These are phyloP conservation scores for Carcharodon carcharias DNA, from an alignment of 2,797 vertebrate species.

Conservation along the genomic window DNA sequence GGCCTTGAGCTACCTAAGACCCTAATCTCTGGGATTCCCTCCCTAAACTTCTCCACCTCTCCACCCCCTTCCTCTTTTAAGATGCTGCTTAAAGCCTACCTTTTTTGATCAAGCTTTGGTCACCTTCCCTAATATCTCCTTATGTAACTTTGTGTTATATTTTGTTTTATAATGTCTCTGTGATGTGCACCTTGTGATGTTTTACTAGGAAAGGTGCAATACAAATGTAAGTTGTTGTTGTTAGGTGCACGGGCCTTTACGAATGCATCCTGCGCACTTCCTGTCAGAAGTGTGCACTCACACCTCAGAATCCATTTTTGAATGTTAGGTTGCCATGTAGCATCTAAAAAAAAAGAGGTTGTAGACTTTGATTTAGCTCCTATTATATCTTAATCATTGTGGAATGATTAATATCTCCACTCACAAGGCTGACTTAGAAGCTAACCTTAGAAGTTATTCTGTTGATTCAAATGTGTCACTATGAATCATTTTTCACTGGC, in stretches of 20 bases:
- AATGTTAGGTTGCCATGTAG: background rate
- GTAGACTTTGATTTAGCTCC: background rate
- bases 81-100: background rate
- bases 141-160: background rate
- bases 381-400: background rate
- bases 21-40: background rate
- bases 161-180: background rate
- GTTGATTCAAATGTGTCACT: background rate
- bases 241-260: background rate
- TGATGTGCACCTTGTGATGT: background rate
- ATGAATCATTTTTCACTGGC: no score
- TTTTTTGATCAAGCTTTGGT: background rate
- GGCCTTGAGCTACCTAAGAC: background rate
- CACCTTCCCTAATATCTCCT: background rate
- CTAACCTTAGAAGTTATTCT: background rate
- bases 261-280: background rate
- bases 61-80: background rate
- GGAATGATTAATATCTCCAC: background rate
- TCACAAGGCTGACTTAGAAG: background rate
- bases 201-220: background rate
- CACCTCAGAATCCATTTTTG: background rate
- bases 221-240: background rate
- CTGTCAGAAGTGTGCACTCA: background rate
- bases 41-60: background rate
- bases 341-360: background rate